A percentile compares a stretch with the other conserved stretches of the same genome.
phyloP scores from a whole-genome alignment of 2,797 vertebrate genomes.

The Buphagus erythrorhynchus region DNA sequence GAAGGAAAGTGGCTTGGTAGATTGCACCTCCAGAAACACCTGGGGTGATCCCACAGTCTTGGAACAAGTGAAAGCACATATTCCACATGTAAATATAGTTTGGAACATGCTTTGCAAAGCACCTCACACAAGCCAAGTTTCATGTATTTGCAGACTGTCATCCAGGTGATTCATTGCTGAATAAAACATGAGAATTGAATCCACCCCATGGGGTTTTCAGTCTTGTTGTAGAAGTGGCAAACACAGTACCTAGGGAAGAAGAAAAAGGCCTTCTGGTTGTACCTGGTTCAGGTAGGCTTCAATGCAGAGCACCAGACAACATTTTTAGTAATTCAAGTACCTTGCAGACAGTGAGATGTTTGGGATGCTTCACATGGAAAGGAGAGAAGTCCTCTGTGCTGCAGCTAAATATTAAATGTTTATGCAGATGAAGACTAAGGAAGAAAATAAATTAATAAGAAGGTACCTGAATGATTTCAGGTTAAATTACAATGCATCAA shows the following conservation, averaged over 20 bases:
- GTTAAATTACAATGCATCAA: not conserved
- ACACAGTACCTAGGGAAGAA: not conserved
- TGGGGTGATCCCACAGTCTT: not conserved
- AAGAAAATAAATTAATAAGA: not conserved
- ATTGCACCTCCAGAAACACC: not conserved
- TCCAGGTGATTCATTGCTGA: not conserved
- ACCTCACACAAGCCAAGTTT: not conserved
- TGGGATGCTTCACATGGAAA: not conserved
- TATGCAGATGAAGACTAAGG: not conserved
- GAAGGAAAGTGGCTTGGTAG: not conserved
- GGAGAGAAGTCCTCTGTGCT: not conserved
- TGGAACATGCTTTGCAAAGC: not conserved
- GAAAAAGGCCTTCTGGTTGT: not conserved
- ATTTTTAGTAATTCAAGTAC: not conserved
- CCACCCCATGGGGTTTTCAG: not conserved
- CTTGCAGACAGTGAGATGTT: not conserved
- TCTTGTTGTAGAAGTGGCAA: not conserved
- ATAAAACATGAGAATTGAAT: not conserved
- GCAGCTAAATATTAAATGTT: not conserved
- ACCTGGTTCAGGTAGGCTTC: rapidly evolving
- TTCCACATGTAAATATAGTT: not conserved
- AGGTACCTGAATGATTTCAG: not conserved
- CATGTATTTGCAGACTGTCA: not conserved
- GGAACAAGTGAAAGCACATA: not conserved
- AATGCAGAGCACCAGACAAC: not conserved